Evolutionary conservation across 1,140 invertebrate genomes (phyloP), one percentile per base, ranked within the genome.

Genomic region (Diprion similis): DNA sequence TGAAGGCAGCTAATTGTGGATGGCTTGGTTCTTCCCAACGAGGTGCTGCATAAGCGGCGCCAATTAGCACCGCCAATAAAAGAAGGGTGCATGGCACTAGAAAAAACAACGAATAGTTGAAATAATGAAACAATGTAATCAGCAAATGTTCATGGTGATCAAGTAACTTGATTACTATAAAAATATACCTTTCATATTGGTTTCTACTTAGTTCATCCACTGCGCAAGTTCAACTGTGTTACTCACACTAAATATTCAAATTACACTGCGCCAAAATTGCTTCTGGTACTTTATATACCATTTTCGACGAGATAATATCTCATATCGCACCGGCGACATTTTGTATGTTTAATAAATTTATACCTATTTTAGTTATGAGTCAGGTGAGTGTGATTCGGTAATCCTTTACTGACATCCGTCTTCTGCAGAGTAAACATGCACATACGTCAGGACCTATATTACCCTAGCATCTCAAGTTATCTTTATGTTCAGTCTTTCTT

Each of bases 271-370:
- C 3, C 51, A 9, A 17, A 13, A 13, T 6, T 8, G 6, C 11
- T 17, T 13, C 11, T 6, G 11, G 11, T 17, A 6, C 7, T 9
- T 59, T 59, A 59, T 59, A 59, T 59, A 59, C n/a, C 11, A 8
- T 59, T 59, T 59, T 59, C 11, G 9, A 17, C 51, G 51, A 59
- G 11, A 13, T 59, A 9, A 59, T 59, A 59, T 59, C 51, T 59
- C 51, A 9, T 59, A 59, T 59, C 51, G 51, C n/a, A 0, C 0
- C 46, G 15, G 4, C 13, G 15, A 46, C 6, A 37, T 68, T 70
- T 46, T 19, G 46, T 10, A 19, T 70, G 18, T 70, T 70, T 46
- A 47, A 48, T 10, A 37, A n/a, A 70, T 8, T 70, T 70, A 70
- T 47, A 0, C 8, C 69, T 70, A 19, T 46, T 45, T 70, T 47